Evolutionary conservation across 2,113 vertebrate species (phyloP), one percentile per base, ranked within the genome.

Genomic region (Muntiacus muntjak): DNA sequence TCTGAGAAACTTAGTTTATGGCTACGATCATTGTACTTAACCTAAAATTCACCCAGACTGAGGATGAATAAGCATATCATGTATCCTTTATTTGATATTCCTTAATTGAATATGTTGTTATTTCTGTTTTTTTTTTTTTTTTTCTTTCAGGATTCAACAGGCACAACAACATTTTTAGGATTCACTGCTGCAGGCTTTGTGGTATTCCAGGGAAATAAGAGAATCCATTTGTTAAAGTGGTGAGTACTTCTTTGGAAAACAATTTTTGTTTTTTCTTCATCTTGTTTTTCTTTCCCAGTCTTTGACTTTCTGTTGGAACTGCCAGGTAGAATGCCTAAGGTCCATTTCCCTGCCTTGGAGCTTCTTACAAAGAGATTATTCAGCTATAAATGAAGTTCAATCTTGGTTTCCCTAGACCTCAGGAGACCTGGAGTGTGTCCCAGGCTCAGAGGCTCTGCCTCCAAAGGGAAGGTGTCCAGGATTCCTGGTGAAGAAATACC

Each of bases 151-250:
- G 99, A 99, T 98, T 99, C 99, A 95, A 99, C 99, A 1, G 99
- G 99, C 58, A 99, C 98, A 54, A 99, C 99, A 83, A 99, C 99
- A 7, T 99, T 99, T 98, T 99, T 99, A 88, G 99, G 99, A 94
- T 99, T 99, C 98, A 99, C 99, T 86, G 99, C 99, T 96, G 99
- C 99, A 82, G 99, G 99, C 85, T 99, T 99, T 99, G 99, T 99
- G 94, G 99, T 99, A 96, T 99, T 99, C 98, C 99, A 99, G 98
- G 99, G 99, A 98, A 99, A 99, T 98, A 99, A 99, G 98, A 99
- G 99, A 98, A 99, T 99, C 98, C 99, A 99, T 95, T 99, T 99
- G 95, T 99, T 99, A 97, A 99, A 99, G 99, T 99, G 99, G 99
- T 99, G 99, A 99, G 98, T 84, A 57, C 12, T 58, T 96, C 26